These are phyloP conservation scores for Plestiodon gilberti DNA, from an alignment of 2,113 vertebrate species.

Conservation along the genomic window DNA sequence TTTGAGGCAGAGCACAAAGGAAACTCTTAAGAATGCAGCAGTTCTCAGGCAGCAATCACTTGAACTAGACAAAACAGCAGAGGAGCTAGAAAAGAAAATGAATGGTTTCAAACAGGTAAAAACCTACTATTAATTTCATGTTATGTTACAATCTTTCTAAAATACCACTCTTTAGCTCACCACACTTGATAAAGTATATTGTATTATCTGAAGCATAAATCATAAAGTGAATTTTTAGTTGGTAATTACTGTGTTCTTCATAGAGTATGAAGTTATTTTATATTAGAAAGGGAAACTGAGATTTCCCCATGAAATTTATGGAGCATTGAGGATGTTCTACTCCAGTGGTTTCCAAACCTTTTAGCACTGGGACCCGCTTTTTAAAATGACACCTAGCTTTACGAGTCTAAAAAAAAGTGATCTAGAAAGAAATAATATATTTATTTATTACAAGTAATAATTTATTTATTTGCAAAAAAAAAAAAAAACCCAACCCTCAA, in stretches of 20 bases:
- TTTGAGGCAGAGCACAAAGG: slow-evolving; percentile 70
- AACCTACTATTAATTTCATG: slow-evolving; percentile 34
- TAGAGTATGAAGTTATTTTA: background rate
- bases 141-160: background rate
- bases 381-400: no score
- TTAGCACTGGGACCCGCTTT: no score
- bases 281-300: background rate
- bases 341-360: no score
- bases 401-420: no score
- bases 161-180: background rate
- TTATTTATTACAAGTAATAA: no score
- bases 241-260: slow-evolving; percentile 1
- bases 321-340: background rate
- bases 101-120: slow-evolving; percentile 75
- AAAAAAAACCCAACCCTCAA: no score
- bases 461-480: no score
- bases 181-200: background rate
- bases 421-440: no score
- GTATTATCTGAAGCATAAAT: slow-evolving; percentile 1
- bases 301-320: background rate
- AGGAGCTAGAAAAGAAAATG: slow-evolving; percentile 72
- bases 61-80: slow-evolving; percentile 69
- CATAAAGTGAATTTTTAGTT: background rate
- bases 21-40: slow-evolving; percentile 65
- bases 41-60: slow-evolving; percentile 52